A percentile compares a stretch with the other conserved stretches of the same genome.
These are phyloP conservation scores for Ganaspis sp. DNA, from an alignment of 1,140 invertebrate genomes.

Conservation along the genomic window DNA sequence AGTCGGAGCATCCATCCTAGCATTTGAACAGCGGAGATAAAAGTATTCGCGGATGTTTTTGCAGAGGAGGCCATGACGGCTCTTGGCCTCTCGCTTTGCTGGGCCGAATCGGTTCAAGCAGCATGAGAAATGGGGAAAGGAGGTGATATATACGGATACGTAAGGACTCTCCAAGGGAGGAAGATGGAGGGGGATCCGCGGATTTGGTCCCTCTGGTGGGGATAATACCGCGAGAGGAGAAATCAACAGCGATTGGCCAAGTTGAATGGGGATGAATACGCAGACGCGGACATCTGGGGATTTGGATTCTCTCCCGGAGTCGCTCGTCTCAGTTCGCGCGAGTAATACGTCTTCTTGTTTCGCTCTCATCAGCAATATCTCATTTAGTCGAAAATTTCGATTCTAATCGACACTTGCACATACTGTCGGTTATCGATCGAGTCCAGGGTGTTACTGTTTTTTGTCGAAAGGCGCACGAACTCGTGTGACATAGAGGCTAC, in stretches of 20 bases:
- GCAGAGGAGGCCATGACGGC: slow-evolving; percentile 53
- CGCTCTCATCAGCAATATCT: slow-evolving; percentile 37
- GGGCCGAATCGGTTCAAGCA: slow-evolving; percentile 26
- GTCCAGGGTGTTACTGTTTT: background rate
- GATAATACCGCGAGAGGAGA: slow-evolving; percentile 27
- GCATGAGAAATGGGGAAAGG: slow-evolving; percentile 29
- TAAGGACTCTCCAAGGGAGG: slow-evolving; percentile 31
- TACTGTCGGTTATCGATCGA: background rate
- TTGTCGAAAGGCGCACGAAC: background rate
- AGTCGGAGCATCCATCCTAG: slow-evolving; percentile 19
- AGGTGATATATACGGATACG: slow-evolving; percentile 16
- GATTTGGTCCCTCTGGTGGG: slow-evolving; percentile 1
- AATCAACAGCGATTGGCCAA: slow-evolving; percentile 33
- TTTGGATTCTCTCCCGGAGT: slow-evolving; percentile 65
- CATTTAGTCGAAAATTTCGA: slow-evolving; percentile 30
- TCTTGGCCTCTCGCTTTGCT: slow-evolving; percentile 28
- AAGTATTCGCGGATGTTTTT: slow-evolving; percentile 65
- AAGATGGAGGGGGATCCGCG: slow-evolving; percentile 47
- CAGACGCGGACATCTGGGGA: slow-evolving; percentile 58
- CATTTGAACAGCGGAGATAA: slow-evolving; percentile 56
- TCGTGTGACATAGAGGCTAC: background rate
- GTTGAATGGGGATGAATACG: slow-evolving; percentile 42
- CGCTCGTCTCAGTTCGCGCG: slow-evolving; percentile 71
- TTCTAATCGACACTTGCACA: slow-evolving; percentile 23
- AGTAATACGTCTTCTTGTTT: slow-evolving; percentile 66